These are phyloP conservation scores for Perccottus glenii DNA, from an alignment of 2,113 vertebrate genomes.

Conservation along the genomic window DNA sequence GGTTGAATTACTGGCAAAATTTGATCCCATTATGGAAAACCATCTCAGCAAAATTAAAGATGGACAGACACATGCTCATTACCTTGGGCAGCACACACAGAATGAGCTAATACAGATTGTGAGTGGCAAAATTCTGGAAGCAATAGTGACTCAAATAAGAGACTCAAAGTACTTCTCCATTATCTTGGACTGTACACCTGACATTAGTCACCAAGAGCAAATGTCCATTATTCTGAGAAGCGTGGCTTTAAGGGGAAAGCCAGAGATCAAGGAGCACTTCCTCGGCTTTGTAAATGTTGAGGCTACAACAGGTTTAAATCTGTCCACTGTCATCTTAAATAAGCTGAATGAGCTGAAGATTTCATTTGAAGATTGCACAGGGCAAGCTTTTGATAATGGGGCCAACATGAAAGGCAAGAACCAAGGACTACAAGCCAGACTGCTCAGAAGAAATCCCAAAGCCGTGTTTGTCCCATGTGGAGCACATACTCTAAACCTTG, in stretches of 20 bases:
- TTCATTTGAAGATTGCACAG: conserved; percentile 29
- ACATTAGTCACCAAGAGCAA: not conserved
- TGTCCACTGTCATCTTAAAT: conserved; percentile 27
- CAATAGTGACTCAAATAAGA: not conserved
- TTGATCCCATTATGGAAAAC: not conserved
- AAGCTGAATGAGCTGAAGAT: conserved; percentile 29
- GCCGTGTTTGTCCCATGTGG: conserved; percentile 29
- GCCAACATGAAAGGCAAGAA: conserved; percentile 39
- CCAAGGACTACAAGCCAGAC: conserved; percentile 26
- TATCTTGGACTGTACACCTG: not conserved
- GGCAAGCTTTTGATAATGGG: conserved; percentile 28
- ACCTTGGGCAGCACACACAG: not conserved
- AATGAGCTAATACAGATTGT: not conserved
- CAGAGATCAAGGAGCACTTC: conserved; percentile 26
- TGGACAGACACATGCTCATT: not conserved
- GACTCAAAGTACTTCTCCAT: not conserved
- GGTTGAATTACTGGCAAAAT: not conserved
- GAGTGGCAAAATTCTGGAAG: not conserved
- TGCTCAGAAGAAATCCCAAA: conserved; percentile 26
- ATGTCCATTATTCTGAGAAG: not conserved
- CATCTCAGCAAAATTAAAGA: conserved; percentile 2
- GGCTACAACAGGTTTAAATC: conserved; percentile 19
- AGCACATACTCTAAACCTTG: conserved; percentile 26
- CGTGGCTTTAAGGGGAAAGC: not conserved
- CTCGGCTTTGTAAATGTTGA: conserved; percentile 17